phyloP scores from a whole-genome alignment of 2,888 invertebrate genomes.

The Uloborus plumipes region DNA sequence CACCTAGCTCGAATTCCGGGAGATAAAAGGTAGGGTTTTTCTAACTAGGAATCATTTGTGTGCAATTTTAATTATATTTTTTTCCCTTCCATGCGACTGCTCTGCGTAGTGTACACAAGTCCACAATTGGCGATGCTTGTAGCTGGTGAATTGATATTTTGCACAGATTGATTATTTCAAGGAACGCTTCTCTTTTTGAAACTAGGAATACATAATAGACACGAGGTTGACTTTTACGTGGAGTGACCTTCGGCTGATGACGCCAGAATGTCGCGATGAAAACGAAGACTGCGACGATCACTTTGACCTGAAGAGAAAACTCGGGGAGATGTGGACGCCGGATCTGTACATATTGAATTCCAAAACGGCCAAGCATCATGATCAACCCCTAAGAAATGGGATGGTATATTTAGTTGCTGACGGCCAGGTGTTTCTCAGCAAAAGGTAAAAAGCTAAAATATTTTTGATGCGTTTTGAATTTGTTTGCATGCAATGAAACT shows the following conservation, averaged over 20 bases:
- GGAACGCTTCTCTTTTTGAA: too few relatives aligned
- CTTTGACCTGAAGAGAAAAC: slow-evolving; percentile 36
- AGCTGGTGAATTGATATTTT: too few relatives aligned
- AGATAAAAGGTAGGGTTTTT: too few relatives aligned
- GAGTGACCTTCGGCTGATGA: slow-evolving; percentile 38
- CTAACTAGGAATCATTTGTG: too few relatives aligned
- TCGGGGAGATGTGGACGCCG: slow-evolving; percentile 40
- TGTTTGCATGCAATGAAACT: too few relatives aligned
- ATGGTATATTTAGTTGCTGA: slow-evolving; percentile 38
- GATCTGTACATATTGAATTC: slow-evolving; percentile 55
- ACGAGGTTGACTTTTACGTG: slow-evolving; percentile 45
- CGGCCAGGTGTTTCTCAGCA: slow-evolving; percentile 42
- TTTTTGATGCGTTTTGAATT: background rate
- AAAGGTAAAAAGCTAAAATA: slow-evolving; percentile 24
- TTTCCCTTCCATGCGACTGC: too few relatives aligned
- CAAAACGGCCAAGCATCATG: slow-evolving; percentile 36
- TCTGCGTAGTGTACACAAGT: too few relatives aligned
- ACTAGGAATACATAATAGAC: slow-evolving; percentile 48
- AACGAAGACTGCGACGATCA: slow-evolving; percentile 35
- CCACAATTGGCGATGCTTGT: too few relatives aligned
- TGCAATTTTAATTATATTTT: too few relatives aligned
- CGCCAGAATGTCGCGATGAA: slow-evolving; percentile 32
- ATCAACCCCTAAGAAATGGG: slow-evolving; percentile 48
- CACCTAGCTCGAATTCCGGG: too few relatives aligned
- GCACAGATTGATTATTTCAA: too few relatives aligned